phyloP scores from a whole-genome alignment of 2,888 invertebrate species.

The Amiota communis region DNA sequence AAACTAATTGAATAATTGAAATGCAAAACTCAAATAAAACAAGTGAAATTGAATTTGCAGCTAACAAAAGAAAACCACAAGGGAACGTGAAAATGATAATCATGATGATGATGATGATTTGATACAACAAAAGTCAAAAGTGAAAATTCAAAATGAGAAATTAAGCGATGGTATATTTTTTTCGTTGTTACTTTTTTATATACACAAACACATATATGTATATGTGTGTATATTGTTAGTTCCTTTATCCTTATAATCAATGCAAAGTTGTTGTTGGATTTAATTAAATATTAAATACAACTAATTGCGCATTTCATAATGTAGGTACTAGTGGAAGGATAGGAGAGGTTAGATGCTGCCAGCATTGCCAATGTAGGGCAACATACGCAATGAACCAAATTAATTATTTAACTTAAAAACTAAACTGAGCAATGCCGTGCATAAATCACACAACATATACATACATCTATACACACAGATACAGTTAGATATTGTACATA shows the following conservation, averaged over 20 bases:
- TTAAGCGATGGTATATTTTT: too few species aligned
- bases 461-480: conserved; percentile 28
- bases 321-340: too few species aligned
- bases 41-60: too few species aligned
- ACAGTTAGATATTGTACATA: too few species aligned
- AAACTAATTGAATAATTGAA: too few species aligned
- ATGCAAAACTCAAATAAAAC: too few species aligned
- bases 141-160: neutral
- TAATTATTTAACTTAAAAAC: conserved; percentile 64
- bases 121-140: neutral
- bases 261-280: conserved; percentile 43
- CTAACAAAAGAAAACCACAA: too few species aligned
- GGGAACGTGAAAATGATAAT: too few species aligned
- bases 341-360: too few species aligned
- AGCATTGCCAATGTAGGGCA: conserved; percentile 46
- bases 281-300: conserved; percentile 66
- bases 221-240: neutral
- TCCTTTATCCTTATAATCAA: too few species aligned
- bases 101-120: too few species aligned
- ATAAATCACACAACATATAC: conserved; percentile 46
- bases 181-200: neutral
- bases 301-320: conserved; percentile 67
- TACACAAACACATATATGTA: neutral
- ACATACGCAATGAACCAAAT: conserved; percentile 50
- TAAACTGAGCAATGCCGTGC: conserved; percentile 57